These are phyloP conservation scores for Sebastes flavidus DNA, from an alignment of 2,797 vertebrate species.

Conservation along the genomic window DNA sequence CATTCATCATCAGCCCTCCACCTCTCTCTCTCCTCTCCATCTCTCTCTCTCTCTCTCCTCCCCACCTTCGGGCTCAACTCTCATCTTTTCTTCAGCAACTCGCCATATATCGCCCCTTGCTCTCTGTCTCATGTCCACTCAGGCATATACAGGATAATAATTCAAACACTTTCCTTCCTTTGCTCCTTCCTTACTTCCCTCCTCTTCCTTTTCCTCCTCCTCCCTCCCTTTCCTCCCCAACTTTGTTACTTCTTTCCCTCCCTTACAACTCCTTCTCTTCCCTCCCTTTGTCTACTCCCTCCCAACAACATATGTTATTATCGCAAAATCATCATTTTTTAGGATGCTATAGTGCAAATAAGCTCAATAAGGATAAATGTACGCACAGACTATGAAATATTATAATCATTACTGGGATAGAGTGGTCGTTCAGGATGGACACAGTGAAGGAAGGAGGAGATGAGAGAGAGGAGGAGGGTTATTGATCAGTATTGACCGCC, in stretches of 20 bases:
- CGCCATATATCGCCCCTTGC: slow-evolving; percentile 43
- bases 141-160: slow-evolving; percentile 70
- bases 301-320: slow-evolving; percentile 66
- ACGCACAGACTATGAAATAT: not conserved
- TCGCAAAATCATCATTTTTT: slow-evolving; percentile 40
- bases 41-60: slow-evolving; percentile 16
- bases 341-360: not conserved
- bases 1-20: slow-evolving; percentile 80
- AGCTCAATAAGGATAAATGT: not conserved
- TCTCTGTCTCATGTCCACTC: slow-evolving; percentile 67
- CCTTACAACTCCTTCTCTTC: slow-evolving; percentile 22
- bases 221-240: not conserved
- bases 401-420: not conserved
- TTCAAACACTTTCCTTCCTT: slow-evolving; percentile 58
- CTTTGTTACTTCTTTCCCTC: slow-evolving; percentile 2
- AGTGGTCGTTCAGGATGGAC: not conserved
- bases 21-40: not conserved
- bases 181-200: slow-evolving; percentile 58
- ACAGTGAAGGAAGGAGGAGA: not conserved
- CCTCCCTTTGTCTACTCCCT: slow-evolving; percentile 7
- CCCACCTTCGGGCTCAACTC: slow-evolving; percentile 62
- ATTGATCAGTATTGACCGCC: slow-evolving; percentile 43
- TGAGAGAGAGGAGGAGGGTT: not conserved
- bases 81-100: slow-evolving; percentile 66
- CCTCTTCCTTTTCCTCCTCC: slow-evolving; percentile 11